These are phyloP conservation scores for Altica lythri DNA, from an alignment of 2,888 invertebrate species.

Conservation along the genomic window DNA sequence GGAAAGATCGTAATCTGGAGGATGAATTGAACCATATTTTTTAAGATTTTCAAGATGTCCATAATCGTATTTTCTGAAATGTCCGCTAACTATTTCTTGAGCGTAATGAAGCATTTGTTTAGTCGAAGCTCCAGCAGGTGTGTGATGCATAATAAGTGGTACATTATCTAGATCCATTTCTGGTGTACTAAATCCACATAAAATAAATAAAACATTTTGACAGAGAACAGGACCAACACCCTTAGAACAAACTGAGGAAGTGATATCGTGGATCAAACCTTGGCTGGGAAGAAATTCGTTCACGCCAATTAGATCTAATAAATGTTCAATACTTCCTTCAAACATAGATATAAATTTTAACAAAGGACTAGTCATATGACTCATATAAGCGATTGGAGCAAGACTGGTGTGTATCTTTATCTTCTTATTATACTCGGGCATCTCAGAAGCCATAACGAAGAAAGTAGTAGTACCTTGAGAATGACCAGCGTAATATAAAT, in stretches of 20 bases:
- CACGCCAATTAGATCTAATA: conserved; percentile 16
- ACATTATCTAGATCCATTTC: conserved; percentile 50
- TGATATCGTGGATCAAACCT: conserved; percentile 12
- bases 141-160: conserved; percentile 37
- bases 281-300: conserved; percentile 19
- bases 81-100: conserved; percentile 61
- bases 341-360: conserved; percentile 38
- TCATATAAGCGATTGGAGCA: conserved; percentile 71
- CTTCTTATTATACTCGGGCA: conserved; percentile 70
- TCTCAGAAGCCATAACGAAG: conserved; percentile 68
- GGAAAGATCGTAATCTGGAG: conserved; percentile 57
- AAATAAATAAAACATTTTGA: conserved; percentile 46
- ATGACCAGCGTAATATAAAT: conserved; percentile 79
- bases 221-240: conserved; percentile 38
- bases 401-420: conserved; percentile 69
- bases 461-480: conserved; percentile 76
- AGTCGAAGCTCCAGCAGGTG: conserved; percentile 59
- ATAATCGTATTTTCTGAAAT: conserved; percentile 61
- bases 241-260: neutral
- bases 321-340: neutral
- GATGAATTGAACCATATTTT: conserved; percentile 49
- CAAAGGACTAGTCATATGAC: conserved; percentile 57
- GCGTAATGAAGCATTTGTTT: conserved; percentile 74
- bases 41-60: conserved; percentile 47
- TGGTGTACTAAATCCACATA: conserved; percentile 49